These are phyloP conservation scores for Lordiphosa mommai DNA, from an alignment of 1,140 invertebrate species.

Conservation along the genomic window DNA sequence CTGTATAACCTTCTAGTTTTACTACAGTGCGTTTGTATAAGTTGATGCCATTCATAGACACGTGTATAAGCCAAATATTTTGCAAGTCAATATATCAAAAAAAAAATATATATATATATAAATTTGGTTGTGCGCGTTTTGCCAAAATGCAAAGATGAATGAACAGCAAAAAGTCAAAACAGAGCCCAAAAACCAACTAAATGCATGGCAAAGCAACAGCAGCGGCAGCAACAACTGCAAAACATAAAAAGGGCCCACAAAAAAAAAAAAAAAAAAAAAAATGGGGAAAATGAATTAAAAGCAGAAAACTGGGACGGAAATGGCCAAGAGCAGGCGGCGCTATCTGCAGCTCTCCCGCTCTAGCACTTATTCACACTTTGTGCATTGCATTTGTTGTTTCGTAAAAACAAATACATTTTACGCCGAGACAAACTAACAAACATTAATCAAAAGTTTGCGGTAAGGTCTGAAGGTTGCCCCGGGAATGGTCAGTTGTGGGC, in stretches of 20 bases:
- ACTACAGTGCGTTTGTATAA: conserved; percentile 12
- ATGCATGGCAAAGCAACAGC: conserved; percentile 24
- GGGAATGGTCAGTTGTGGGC: conserved; percentile 25
- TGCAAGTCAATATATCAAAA: conserved; percentile 74
- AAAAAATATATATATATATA: conserved; percentile 30
- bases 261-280: conserved; percentile 27
- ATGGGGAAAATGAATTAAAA: conserved; percentile 24
- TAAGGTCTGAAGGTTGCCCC: conserved; percentile 47
- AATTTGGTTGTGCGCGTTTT: conserved; percentile 31
- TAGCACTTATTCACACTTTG: conserved; percentile 30
- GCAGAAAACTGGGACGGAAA: conserved; percentile 15
- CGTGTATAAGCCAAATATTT: conserved; percentile 73
- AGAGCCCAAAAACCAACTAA: conserved; percentile 12
- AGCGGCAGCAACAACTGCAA: conserved; percentile 3
- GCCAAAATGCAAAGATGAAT: conserved; percentile 59
- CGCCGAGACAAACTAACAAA: conserved; percentile 63
- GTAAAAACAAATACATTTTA: conserved; percentile 73
- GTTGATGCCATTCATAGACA: conserved; percentile 26
- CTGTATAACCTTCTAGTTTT: neutral
- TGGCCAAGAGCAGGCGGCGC: conserved; percentile 9
- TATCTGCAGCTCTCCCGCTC: conserved; percentile 22
- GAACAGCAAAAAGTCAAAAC: conserved; percentile 43
- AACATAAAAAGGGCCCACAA: conserved; percentile 6
- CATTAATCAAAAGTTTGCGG: conserved; percentile 71
- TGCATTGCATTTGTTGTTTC: conserved; percentile 57